Base-by-base conservation (phyloP, 2,113 vertebrate species). In the Pachycephala philippinensis region DNA sequence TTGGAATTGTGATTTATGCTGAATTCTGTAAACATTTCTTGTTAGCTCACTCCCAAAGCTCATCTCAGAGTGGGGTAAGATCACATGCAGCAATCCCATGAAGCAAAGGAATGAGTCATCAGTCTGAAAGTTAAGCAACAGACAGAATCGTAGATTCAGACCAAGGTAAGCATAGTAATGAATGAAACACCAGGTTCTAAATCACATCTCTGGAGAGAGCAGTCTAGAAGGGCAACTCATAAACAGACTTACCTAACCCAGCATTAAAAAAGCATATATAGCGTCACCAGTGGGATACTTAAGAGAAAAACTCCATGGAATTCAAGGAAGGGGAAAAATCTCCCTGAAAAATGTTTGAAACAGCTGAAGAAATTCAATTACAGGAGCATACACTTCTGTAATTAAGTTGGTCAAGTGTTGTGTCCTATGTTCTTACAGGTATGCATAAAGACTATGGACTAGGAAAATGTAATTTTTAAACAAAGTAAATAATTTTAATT, bases 21-120 rank as follows among this genome's bases (percentile, higher is more conserved):
- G 45, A 69, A 71, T 71, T 68, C 75, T 84, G 75, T 85, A 95
- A 90, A 82, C 69, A 88, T 81, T 88, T 89, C 77, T 92, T 81
- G 52, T 76, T 96, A 95, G 82, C 77, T 95, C 17, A 8, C 75
- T 95, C 66, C 49, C 75, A 91, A 89, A 95, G 72, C 88, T 96
- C 90, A 39, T 52, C 63, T 89, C 86, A 89, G 49, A 72, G 72
- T 42, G 56, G 86, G 69, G 10, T 22, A 44, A 77, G 59, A 93
- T 97, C 89, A 95, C 26, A 61, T 85, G 84, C 88, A 95, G 76
- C 76, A 81, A 93, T 49, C 50, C 20, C 26, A 71, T 47, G 72
- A 93, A 96, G 96, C 74, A 77, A 84, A 94, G 80, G 82, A 92
- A 83, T 96, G 94, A 98, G 87, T 97, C 97, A 97, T 74, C 57